A percentile compares a stretch with the other conserved stretches of the same genome.
Evolutionary conservation across 2,797 vertebrate genomes (phyloP).

Genomic region (Xiphophorus birchmanni): DNA sequence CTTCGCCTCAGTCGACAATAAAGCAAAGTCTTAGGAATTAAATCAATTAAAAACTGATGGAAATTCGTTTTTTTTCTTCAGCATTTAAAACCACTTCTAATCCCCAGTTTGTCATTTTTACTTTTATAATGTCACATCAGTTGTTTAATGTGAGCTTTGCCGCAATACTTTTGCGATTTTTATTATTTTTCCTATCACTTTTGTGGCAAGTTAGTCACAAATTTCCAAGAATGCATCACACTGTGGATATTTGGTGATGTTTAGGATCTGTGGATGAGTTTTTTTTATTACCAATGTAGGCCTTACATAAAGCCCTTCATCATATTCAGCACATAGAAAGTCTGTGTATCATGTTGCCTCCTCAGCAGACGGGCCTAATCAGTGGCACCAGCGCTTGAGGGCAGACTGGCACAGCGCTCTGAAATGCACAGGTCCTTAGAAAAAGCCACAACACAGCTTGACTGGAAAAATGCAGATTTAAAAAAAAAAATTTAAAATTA

Average conservation of each 20-base stretch:
- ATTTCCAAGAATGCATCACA: neutral
- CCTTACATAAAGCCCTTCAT: constrained; percentile 4
- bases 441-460: constrained; percentile 44
- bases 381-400: constrained; percentile 47
- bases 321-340: constrained; percentile 10
- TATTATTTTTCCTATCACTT: neutral
- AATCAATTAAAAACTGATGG: neutral
- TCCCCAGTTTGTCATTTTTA: neutral
- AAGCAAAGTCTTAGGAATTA: neutral
- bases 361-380: constrained; percentile 51
- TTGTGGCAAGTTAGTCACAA: neutral
- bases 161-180: neutral
- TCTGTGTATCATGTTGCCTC: constrained; percentile 25
- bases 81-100: no score
- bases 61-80: neutral
- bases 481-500: no score
- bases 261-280: neutral
- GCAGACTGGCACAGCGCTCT: constrained; percentile 33
- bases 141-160: neutral
- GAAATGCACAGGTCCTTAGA: constrained; percentile 19
- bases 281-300: neutral
- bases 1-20: neutral
- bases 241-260: neutral
- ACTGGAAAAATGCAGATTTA: constrained; percentile 5
- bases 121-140: neutral